Evolutionary conservation across 2,797 vertebrate species (phyloP).

Genomic region (Myotis vivesi): DNA sequence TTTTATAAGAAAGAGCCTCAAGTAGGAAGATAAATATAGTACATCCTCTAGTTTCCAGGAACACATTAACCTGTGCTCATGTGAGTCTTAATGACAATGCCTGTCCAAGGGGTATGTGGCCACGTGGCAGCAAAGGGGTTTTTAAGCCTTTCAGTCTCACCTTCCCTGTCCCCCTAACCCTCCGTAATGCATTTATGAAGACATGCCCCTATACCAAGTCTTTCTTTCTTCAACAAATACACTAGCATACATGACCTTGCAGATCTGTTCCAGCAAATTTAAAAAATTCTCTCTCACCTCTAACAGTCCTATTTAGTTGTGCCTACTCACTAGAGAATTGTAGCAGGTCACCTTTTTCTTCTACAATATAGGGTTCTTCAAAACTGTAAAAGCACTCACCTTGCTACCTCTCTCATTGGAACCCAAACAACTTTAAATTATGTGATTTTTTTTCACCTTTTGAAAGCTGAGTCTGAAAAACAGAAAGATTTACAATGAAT

Average conservation of each 20-base stretch:
- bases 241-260: not conserved
- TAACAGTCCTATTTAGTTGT: not conserved
- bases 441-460: slow-evolving; percentile 33
- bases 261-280: not conserved
- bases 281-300: not conserved
- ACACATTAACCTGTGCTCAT: not conserved
- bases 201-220: not conserved
- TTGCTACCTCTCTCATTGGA: not conserved
- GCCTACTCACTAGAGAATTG: not conserved
- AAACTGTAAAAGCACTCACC: slow-evolving; percentile 23
- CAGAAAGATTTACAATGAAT: slow-evolving; percentile 66
- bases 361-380: not conserved
- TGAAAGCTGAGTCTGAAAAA: slow-evolving; percentile 70
- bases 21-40: not conserved
- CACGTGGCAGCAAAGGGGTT: not conserved
- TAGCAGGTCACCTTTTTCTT: not conserved
- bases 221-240: not conserved
- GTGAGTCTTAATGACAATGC: not conserved
- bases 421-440: slow-evolving; percentile 69
- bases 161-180: not conserved
- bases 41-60: not conserved
- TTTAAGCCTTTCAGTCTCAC: not conserved
- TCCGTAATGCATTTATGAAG: not conserved
- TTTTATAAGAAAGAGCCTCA: not conserved
- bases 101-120: not conserved